phyloP scores from a whole-genome alignment of 2,888 invertebrate species.

The Cylindroiulus punctatus region DNA sequence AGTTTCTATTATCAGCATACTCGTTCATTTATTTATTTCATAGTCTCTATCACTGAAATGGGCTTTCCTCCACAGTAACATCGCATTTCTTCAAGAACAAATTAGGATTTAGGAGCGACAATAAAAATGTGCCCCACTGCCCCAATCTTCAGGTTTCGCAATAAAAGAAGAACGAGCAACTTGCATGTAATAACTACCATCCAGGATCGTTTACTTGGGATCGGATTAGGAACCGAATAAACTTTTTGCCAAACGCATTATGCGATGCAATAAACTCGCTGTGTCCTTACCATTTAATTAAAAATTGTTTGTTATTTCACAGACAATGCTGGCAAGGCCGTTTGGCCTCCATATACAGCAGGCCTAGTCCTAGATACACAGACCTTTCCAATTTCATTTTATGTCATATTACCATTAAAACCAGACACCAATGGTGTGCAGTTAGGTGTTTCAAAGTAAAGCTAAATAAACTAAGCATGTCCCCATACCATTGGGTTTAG shows the following conservation, averaged over 20 bases:
- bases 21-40: neutral
- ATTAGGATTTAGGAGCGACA: neutral
- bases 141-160: neutral
- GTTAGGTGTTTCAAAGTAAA: neutral
- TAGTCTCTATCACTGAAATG: neutral
- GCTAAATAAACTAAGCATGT: too few relatives aligned
- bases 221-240: neutral
- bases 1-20: too few relatives aligned
- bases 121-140: neutral
- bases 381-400: neutral
- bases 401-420: neutral
- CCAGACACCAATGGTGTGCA: neutral
- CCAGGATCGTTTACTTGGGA: neutral
- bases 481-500: too few relatives aligned
- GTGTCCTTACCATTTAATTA: neutral
- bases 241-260: neutral
- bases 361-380: neutral
- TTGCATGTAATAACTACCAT: neutral
- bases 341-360: neutral
- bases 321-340: neutral
- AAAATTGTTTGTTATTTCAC: neutral
- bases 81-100: neutral
- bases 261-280: constrained; percentile 1
- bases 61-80: neutral
- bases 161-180: neutral